Conservation (phyloP, 2,888 invertebrate species). For the Oligia latruncula region DNA sequence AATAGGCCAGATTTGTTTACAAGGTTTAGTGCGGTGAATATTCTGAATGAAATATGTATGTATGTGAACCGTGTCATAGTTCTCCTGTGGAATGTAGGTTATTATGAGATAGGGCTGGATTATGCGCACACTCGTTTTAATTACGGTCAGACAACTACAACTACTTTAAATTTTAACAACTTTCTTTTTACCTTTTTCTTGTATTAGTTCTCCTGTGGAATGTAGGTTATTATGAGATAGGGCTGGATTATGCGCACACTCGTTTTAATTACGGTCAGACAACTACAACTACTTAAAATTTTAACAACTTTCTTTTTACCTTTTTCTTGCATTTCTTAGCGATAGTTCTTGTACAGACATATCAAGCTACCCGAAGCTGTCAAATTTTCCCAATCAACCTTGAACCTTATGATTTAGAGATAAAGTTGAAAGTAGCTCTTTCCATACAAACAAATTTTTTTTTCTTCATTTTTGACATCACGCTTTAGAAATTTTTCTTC, state of each 20-base stretch:
- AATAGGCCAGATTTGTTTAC: constrained; percentile 67
- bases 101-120: neutral
- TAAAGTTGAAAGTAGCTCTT: too few species aligned
- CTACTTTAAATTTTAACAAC: too few species aligned
- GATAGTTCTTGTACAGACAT: too few species aligned
- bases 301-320: too few species aligned
- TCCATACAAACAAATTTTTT: too few species aligned
- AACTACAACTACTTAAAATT: neutral
- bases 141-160: neutral
- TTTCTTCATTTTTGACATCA: too few species aligned
- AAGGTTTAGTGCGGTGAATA: constrained; percentile 48
- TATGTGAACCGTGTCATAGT: constrained; percentile 36
- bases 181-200: too few species aligned
- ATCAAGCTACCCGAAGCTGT: too few species aligned
- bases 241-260: neutral
- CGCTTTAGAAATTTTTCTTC: neutral
- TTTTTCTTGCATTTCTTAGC: too few species aligned
- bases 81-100: constrained; percentile 29
- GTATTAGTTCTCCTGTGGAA: constrained; percentile 12
- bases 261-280: neutral
- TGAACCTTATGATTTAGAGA: too few species aligned
- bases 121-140: neutral
- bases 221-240: constrained; percentile 17
- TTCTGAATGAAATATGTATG: constrained; percentile 43
- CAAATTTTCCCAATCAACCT: too few species aligned